phyloP scores from a whole-genome alignment of 2,797 vertebrate genomes.

The Sebastes trivittatus region DNA sequence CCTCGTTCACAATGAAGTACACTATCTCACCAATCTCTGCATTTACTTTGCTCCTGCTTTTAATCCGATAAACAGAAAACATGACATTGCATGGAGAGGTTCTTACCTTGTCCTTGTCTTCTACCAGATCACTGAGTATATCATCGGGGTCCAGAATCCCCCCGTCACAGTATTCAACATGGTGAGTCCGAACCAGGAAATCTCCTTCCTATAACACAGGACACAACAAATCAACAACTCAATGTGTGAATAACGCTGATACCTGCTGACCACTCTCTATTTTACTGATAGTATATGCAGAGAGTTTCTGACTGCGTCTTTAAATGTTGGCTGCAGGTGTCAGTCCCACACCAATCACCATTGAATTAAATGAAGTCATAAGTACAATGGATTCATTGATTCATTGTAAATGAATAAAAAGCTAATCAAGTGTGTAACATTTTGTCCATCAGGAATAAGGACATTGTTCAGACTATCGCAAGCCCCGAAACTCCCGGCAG shows the following conservation, averaged over 20 bases:
- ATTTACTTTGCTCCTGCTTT: too few relatives aligned
- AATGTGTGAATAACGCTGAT: neutral
- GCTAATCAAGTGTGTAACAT: neutral
- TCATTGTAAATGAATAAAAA: neutral
- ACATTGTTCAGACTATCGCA: neutral
- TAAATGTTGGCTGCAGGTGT: neutral
- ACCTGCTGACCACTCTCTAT: neutral
- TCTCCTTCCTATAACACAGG: conserved; percentile 85
- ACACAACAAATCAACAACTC: neutral
- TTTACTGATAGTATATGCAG: neutral
- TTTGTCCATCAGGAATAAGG: neutral
- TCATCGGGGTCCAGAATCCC: conserved; percentile 97
- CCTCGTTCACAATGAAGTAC: neutral
- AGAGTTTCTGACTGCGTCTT: neutral
- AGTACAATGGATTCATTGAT: neutral
- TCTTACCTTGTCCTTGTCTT: conserved; percentile 97
- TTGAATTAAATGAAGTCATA: neutral
- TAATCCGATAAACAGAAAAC: neutral
- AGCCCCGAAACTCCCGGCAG: accelerated
- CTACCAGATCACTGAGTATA: conserved; percentile 93
- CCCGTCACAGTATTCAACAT: conserved; percentile 95
- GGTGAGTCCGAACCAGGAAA: conserved; percentile 93
- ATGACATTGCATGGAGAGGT: neutral
- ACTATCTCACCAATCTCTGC: neutral
- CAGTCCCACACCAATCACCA: neutral